A percentile compares a stretch with the other conserved stretches of the same genome.
Conservation (phyloP, 2,797 vertebrate species). For the Melanotaenia trifasciata region DNA sequence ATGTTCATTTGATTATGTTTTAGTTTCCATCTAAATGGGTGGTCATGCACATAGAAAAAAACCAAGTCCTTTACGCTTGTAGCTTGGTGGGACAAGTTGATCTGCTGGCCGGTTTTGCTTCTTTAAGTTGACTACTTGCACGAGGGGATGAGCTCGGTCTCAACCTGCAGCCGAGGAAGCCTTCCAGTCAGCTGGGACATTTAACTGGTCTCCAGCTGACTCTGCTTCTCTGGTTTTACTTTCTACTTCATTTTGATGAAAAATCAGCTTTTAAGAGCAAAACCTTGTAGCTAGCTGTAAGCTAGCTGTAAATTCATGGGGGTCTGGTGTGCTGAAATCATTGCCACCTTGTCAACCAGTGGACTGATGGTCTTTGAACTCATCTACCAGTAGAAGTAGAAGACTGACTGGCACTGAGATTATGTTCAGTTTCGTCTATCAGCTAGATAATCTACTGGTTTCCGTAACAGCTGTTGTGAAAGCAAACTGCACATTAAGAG, state of each 20-base stretch:
- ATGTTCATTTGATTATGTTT: slow-evolving; percentile 59
- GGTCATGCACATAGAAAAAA: slow-evolving; percentile 82
- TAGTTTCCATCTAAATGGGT: slow-evolving; percentile 70
- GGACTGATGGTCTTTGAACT: slow-evolving; percentile 23
- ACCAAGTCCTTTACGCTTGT: slow-evolving; percentile 54
- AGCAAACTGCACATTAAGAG: slow-evolving; percentile 10
- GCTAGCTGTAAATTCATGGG: slow-evolving; percentile 46
- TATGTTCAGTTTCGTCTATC: slow-evolving; percentile 36
- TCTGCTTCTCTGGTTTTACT: slow-evolving; percentile 26
- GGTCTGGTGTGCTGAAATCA: slow-evolving; percentile 59
- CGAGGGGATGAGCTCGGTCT: slow-evolving; percentile 22
- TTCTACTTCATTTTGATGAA: slow-evolving; percentile 4
- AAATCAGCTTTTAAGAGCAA: slow-evolving; percentile 10
- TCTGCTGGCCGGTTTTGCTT: slow-evolving; percentile 31
- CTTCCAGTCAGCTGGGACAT: slow-evolving; percentile 18
- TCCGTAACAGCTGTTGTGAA: slow-evolving; percentile 42
- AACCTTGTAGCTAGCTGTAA: slow-evolving; percentile 23
- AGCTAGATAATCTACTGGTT: slow-evolving; percentile 30
- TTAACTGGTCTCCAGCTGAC: slow-evolving; percentile 18
- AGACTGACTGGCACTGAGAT: slow-evolving; percentile 21
- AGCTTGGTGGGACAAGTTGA: slow-evolving; percentile 42
- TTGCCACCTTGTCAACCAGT: slow-evolving; percentile 44
- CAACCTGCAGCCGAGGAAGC: neutral
- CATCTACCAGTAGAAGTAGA: too few relatives aligned
- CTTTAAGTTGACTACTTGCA: slow-evolving; percentile 26